phyloP scores from a whole-genome alignment of 2,797 vertebrate genomes.

The Pristis pectinata region DNA sequence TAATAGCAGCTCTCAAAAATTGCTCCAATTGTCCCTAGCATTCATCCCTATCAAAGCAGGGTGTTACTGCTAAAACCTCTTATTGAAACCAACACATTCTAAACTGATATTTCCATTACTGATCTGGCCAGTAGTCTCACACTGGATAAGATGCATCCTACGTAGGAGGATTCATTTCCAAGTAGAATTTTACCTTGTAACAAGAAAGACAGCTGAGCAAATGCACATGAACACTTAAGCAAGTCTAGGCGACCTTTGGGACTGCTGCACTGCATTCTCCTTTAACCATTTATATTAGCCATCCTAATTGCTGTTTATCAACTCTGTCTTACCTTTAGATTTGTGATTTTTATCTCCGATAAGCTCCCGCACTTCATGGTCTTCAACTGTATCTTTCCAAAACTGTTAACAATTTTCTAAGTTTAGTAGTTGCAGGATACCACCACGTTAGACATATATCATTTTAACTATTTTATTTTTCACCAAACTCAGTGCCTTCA shows the following conservation, averaged over 20 bases:
- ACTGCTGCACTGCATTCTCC: not conserved
- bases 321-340: conserved; percentile 27
- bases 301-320: not conserved
- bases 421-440: not conserved
- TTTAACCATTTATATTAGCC: not conserved
- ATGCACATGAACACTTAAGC: not conserved
- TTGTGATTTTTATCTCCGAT: conserved; percentile 33
- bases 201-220: not conserved
- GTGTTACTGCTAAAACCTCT: not conserved
- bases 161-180: not conserved
- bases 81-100: not conserved
- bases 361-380: conserved; percentile 30
- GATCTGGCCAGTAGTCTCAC: not conserved
- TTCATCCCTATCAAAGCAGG: no score
- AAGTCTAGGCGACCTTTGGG: not conserved
- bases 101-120: not conserved
- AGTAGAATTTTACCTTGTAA: not conserved
- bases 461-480: not conserved
- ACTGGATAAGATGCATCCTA: not conserved
- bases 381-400: conserved; percentile 35
- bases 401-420: conserved; percentile 33
- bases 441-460: not conserved
- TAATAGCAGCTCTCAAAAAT: not conserved
- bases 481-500: not conserved
- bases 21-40: not conserved